Percentiles rank a stretch among this genome's conserved stretches.
These are phyloP conservation scores for Germaria angustata DNA, from an alignment of 2,888 invertebrate genomes.

Conservation along the genomic window DNA sequence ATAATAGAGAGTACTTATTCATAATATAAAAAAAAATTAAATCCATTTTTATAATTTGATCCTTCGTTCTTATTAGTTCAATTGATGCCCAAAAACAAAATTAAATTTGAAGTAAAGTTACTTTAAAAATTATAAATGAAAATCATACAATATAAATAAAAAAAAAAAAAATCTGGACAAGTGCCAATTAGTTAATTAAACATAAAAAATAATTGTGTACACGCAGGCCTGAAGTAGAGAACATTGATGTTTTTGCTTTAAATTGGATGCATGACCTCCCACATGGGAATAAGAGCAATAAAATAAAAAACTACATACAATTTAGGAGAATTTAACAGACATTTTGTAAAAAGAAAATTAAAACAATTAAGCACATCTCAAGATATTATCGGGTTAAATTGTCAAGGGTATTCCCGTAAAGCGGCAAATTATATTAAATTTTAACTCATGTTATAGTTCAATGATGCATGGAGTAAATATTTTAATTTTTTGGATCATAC, in stretches of 20 bases:
- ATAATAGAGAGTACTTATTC: too few relatives aligned
- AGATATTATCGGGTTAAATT: conserved; percentile 18
- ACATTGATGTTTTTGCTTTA: conserved; percentile 50
- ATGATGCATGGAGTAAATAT: too few relatives aligned
- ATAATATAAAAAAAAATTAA: too few relatives aligned
- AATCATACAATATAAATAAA: conserved; percentile 21
- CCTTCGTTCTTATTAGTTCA: too few relatives aligned
- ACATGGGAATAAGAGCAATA: conserved; percentile 36
- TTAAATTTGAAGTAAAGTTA: background rate
- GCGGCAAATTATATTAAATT: background rate
- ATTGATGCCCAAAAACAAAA: background rate
- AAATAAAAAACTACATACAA: conserved; percentile 14
- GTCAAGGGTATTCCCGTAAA: background rate
- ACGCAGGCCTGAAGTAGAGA: conserved; percentile 20
- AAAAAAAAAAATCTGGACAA: conserved; percentile 75
- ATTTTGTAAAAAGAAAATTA: conserved; percentile 28
- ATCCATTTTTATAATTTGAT: too few relatives aligned
- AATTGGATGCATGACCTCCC: conserved; percentile 65
- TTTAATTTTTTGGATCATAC: too few relatives aligned
- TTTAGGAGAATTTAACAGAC: conserved; percentile 43
- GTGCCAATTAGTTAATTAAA: conserved; percentile 79
- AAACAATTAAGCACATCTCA: conserved; percentile 36
- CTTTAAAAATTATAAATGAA: background rate
- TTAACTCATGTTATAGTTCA: too few relatives aligned
- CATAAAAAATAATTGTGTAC: conserved; percentile 55